A percentile compares a stretch with the other conserved stretches of the same genome.
Evolutionary conservation across 2,888 invertebrate species (phyloP).

Genomic region (Noctua fimbriata): DNA sequence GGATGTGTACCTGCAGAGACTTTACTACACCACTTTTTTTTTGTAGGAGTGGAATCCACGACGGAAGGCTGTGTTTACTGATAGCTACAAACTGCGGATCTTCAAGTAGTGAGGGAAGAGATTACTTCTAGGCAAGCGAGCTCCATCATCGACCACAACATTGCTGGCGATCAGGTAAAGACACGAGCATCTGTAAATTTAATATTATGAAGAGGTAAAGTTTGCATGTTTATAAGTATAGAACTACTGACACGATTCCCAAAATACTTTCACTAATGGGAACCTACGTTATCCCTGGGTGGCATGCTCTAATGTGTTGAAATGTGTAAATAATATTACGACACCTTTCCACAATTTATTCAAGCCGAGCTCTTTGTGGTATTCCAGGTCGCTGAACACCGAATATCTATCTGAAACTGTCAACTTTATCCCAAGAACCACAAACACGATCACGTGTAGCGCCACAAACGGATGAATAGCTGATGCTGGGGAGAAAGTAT

Average conservation of each 20-base stretch:
- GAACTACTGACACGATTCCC: too few species aligned
- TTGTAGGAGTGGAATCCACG: neutral
- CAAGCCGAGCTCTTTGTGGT: neutral
- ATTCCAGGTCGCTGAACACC: neutral
- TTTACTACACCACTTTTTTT: neutral
- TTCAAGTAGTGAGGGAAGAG: neutral
- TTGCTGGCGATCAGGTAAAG: neutral
- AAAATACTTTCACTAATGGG: neutral
- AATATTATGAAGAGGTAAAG: neutral
- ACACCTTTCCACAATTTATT: neutral
- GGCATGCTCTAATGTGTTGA: too few species aligned
- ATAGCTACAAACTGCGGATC: neutral
- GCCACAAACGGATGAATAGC: too few species aligned
- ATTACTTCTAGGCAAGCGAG: neutral
- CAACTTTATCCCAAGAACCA: neutral
- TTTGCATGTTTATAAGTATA: too few species aligned
- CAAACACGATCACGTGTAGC: neutral
- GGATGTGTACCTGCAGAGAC: neutral
- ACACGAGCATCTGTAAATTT: neutral
- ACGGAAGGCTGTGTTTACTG: neutral
- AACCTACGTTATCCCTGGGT: neutral
- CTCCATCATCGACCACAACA: neutral
- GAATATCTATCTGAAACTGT: neutral
- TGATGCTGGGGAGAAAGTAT: neutral
- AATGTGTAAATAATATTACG: neutral